Conservation (phyloP, 1,140 invertebrate genomes). For the Papilio xuthus region DNA sequence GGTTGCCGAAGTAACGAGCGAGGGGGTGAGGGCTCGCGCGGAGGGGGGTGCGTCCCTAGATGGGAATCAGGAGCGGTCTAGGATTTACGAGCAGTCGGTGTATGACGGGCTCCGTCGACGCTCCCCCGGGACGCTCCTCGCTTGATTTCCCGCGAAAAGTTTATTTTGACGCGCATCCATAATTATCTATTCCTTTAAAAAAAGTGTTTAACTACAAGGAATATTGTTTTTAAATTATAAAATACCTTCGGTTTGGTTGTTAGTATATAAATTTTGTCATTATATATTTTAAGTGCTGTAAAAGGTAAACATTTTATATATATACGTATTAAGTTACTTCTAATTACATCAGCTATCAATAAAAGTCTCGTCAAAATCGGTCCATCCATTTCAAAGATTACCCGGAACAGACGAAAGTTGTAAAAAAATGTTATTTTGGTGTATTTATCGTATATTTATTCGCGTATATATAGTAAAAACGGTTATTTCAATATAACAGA, state of each 20-base stretch:
- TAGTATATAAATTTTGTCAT: too few relatives aligned
- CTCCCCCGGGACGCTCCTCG: conserved; percentile 44
- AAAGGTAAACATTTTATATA: too few relatives aligned
- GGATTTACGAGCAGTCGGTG: conserved; percentile 57
- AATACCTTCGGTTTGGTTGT: background rate
- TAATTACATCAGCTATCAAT: too few relatives aligned
- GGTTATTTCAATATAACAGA: too few relatives aligned
- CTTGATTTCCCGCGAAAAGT: conserved; percentile 33
- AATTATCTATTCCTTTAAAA: background rate
- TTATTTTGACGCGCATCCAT: conserved; percentile 3
- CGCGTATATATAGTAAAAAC: too few relatives aligned
- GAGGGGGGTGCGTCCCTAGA: conserved; percentile 47
- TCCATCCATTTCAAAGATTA: too few relatives aligned
- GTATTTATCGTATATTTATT: too few relatives aligned
- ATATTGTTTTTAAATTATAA: background rate
- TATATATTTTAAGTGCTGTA: too few relatives aligned
- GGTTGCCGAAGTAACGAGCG: conserved; percentile 61
- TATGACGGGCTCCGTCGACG: conserved; percentile 47
- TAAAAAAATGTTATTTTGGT: too few relatives aligned
- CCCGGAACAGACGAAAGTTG: too few relatives aligned
- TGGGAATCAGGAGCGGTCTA: conserved; percentile 51
- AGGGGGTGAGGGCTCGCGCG: conserved; percentile 38
- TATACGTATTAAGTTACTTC: too few relatives aligned
- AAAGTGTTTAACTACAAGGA: background rate
- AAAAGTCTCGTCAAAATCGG: too few relatives aligned